Conservation (phyloP, 2,888 invertebrate species). For the Melolontha melolontha region DNA sequence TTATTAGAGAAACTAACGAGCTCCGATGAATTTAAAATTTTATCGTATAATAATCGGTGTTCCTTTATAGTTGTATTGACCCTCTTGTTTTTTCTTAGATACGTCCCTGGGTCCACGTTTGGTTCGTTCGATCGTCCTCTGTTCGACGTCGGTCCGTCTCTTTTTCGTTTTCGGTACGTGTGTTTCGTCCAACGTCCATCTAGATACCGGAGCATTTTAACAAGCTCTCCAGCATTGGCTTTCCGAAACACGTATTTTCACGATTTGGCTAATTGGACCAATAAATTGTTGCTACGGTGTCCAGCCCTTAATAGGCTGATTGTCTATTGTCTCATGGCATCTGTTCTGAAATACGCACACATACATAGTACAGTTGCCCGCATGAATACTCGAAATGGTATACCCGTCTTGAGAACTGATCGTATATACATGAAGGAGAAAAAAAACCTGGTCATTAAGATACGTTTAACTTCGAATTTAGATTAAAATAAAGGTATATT, state of each 20-base stretch:
- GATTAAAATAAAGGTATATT: slow-evolving; percentile 11
- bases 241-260: slow-evolving; percentile 66
- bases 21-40: too few relatives aligned
- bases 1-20: too few relatives aligned
- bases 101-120: not conserved
- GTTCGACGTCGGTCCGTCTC: slow-evolving; percentile 38
- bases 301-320: slow-evolving; percentile 67
- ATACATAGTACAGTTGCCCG: slow-evolving; percentile 26
- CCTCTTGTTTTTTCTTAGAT: slow-evolving; percentile 12
- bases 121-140: slow-evolving; percentile 20
- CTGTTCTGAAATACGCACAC: slow-evolving; percentile 55
- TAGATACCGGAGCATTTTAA: slow-evolving; percentile 45
- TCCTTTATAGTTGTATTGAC: slow-evolving; percentile 11
- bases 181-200: slow-evolving; percentile 35
- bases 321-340: slow-evolving; percentile 66
- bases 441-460: not conserved
- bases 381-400: not conserved
- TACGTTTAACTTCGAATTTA: slow-evolving; percentile 16
- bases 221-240: slow-evolving; percentile 61
- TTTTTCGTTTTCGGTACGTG: slow-evolving; percentile 37
- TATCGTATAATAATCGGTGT: not conserved
- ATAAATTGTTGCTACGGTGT: slow-evolving; percentile 68
- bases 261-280: slow-evolving; percentile 70
- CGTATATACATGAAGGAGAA: not conserved
- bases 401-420: not conserved